These are phyloP conservation scores for Stegodyphus dumicola DNA, from an alignment of 1,140 invertebrate genomes.

Conservation along the genomic window DNA sequence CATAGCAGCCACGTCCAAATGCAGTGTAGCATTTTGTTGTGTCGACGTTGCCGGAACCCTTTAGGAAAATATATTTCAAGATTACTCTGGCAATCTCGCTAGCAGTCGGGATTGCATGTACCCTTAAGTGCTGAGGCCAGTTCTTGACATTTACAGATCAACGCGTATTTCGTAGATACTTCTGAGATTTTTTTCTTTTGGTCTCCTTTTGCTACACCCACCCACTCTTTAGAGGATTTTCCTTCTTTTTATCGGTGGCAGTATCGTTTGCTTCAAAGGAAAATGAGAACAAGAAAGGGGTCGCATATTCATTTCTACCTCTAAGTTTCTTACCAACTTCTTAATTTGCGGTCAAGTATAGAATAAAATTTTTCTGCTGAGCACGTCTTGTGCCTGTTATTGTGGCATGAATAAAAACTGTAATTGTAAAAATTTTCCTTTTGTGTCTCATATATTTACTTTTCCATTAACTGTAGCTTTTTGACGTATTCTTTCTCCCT, in stretches of 20 bases:
- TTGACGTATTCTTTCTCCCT: no score
- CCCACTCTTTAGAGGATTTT: neutral
- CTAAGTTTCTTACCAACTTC: no score
- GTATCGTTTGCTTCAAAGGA: neutral
- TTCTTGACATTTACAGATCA: constrained; percentile 43
- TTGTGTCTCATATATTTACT: no score
- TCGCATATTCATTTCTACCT: no score
- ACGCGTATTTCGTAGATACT: constrained; percentile 25
- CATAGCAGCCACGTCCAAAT: neutral
- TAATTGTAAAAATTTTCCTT: no score
- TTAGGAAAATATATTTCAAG: constrained; percentile 41
- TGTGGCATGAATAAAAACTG: no score
- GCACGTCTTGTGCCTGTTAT: no score
- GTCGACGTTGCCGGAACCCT: constrained; percentile 9
- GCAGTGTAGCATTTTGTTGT: constrained; percentile 3
- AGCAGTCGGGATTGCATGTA: neutral
- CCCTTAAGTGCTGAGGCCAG: constrained; percentile 43
- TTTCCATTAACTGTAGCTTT: no score
- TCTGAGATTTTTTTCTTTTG: neutral
- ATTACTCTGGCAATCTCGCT: constrained; percentile 11
- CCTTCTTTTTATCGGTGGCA: neutral
- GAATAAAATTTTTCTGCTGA: no score
- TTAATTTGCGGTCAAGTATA: no score
- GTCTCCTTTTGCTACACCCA: neutral
- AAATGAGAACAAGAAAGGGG: no score